Percentiles rank a stretch among this genome's conserved stretches.
Evolutionary conservation across 2,888 invertebrate species (phyloP).

Genomic region (Dugesia japonica): DNA sequence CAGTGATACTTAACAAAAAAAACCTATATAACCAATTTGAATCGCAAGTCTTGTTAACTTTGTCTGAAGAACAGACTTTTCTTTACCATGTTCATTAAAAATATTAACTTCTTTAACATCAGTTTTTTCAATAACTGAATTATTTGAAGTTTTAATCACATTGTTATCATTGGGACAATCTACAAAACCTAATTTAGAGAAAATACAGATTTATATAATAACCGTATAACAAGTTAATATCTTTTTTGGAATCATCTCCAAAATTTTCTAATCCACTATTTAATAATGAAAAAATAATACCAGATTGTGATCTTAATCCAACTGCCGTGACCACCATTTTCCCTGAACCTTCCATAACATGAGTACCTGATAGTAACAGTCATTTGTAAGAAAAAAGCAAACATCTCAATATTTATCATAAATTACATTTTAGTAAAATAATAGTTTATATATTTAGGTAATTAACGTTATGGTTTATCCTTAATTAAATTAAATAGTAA

Average conservation of each 20-base stretch:
- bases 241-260: background rate
- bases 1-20: background rate
- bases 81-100: slow-evolving; percentile 53
- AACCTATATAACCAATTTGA: slow-evolving; percentile 91
- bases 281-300: background rate
- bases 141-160: too few relatives aligned
- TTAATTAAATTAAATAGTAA: too few relatives aligned
- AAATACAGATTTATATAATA: too few relatives aligned
- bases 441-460: too few relatives aligned
- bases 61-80: slow-evolving; percentile 92
- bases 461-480: too few relatives aligned
- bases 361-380: slow-evolving; percentile 59
- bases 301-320: background rate
- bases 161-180: too few relatives aligned
- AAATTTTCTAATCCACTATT: background rate
- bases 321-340: slow-evolving; percentile 59
- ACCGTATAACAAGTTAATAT: too few relatives aligned
- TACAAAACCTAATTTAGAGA: too few relatives aligned
- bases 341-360: slow-evolving; percentile 98
- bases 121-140: too few relatives aligned
- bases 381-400: too few relatives aligned
- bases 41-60: slow-evolving; percentile 94
- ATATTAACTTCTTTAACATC: background rate
- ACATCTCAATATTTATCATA: too few relatives aligned
- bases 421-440: too few relatives aligned